A percentile compares a stretch with the other conserved stretches of the same genome.
phyloP scores from a whole-genome alignment of 2,797 vertebrate species.

The Falco rusticolus region DNA sequence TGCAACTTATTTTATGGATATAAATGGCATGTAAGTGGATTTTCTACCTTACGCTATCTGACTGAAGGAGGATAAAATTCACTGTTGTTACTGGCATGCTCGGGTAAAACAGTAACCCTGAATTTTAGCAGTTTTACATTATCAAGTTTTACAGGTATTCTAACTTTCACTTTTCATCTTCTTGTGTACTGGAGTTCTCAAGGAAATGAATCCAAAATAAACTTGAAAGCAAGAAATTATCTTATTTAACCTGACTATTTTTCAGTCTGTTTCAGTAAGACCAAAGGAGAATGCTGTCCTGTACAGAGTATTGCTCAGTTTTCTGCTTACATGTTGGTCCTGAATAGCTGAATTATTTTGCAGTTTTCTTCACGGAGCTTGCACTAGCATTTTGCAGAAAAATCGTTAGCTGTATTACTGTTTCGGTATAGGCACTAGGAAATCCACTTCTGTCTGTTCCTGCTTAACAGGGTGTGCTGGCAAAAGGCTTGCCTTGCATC shows the following conservation, averaged over 20 bases:
- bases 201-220: neutral
- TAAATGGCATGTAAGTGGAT: constrained; percentile 3
- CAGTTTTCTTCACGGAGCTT: neutral
- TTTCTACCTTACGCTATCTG: neutral
- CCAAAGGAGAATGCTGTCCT: constrained; percentile 7
- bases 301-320: neutral
- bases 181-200: neutral
- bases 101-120: constrained; percentile 16
- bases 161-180: neutral
- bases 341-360: constrained; percentile 56
- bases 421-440: neutral
- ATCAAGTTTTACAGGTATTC: neutral
- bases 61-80: constrained; percentile 9
- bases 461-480: neutral
- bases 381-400: neutral
- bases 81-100: neutral
- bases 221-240: neutral
- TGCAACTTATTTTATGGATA: constrained; percentile 20
- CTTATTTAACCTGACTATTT: neutral
- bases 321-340: constrained; percentile 47
- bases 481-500: neutral
- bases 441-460: constrained; percentile 13
- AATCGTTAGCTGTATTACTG: constrained; percentile 41
- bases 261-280: constrained; percentile 11
- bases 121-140: neutral